Base-by-base conservation (phyloP, 2,888 invertebrate species). In the Gonocerus acuteangulatus region DNA sequence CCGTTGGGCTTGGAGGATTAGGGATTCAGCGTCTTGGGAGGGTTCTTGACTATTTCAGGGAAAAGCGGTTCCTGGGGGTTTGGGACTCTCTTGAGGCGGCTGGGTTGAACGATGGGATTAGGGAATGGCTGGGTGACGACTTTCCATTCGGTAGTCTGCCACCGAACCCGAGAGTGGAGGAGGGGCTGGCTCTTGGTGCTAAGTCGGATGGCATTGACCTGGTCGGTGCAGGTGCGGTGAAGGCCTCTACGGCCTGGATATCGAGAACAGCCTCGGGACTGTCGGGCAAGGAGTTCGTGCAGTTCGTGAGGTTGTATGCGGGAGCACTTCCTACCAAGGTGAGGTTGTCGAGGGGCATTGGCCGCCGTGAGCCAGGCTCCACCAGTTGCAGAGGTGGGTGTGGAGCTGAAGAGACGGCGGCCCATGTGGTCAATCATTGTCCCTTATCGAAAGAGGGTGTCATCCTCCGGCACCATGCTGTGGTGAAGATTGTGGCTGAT, bases 1-100 rank as follows among this genome's bases (percentile, higher is more conserved):
- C 67, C 1, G 39, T 67, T 1, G 63, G 39, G 49, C 68, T 68
- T 60, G 71, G 66, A 59, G 72, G 67, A 9, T 66, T 69, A 22
- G 71, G 68, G 2, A 67, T 64, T 47, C 69, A 63, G 36, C 68
- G 57, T 63, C 66, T 68, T 6, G 23, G 49, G 6, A 18, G 21
- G 44, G 2, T 27, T 45, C 48, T 61, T 15, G 18, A 16, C 48
- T 48, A 48, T n/a, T 6, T 48, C n/a, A 19, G 48, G 19, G 19
- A 11, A 11, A 48, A 48, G 15, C 6, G 48, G 11, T 11, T 18
- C 13, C 13, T 6, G 4, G 19, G 9, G 6, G 7, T 48, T 6
- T 6, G 3, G 7, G 48, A 48, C 15, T 6, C 7, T 11, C 22
- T 48, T 9, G 22, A 22, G 22, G 19, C 7, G 6, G 4, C 15